Evolutionary conservation across 2,888 invertebrate genomes (phyloP).

Genomic region (Ceriagrion tenellum): DNA sequence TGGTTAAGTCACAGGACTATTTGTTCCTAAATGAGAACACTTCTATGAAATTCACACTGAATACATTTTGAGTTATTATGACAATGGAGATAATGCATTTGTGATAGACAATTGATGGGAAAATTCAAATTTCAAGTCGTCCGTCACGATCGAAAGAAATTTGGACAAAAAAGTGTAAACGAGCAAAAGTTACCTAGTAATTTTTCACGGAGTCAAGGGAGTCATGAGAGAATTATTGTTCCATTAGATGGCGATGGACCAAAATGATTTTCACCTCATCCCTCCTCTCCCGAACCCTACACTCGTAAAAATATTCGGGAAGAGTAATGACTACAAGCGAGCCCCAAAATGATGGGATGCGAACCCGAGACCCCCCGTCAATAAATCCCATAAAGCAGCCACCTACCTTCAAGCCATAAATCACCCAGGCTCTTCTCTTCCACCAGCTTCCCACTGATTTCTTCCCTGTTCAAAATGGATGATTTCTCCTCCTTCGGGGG

Average conservation of each 20-base stretch:
- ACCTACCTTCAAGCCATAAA: background rate
- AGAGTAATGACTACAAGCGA: background rate
- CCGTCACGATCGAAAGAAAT: background rate
- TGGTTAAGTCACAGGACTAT: too few relatives aligned
- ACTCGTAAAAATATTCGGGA: background rate
- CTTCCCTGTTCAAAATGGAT: background rate
- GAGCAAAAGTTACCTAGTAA: background rate
- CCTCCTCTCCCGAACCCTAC: background rate
- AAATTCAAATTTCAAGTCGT: background rate
- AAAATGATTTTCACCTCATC: background rate
- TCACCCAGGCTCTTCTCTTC: background rate
- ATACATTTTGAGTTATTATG: too few relatives aligned
- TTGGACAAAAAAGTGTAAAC: background rate
- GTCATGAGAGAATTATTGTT: background rate
- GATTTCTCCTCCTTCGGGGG: constrained; percentile 16
- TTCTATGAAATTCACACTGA: too few relatives aligned
- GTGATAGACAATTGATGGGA: background rate
- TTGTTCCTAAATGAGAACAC: too few relatives aligned
- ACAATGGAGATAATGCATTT: background rate
- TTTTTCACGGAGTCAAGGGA: background rate
- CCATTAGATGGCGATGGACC: background rate
- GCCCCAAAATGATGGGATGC: background rate
- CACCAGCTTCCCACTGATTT: background rate
- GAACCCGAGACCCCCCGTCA: background rate
- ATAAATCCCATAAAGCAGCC: background rate